Percentiles rank a stretch among this genome's conserved stretches.
These are phyloP conservation scores for Eupsilia transversa DNA, from an alignment of 2,888 invertebrate genomes.

Conservation along the genomic window DNA sequence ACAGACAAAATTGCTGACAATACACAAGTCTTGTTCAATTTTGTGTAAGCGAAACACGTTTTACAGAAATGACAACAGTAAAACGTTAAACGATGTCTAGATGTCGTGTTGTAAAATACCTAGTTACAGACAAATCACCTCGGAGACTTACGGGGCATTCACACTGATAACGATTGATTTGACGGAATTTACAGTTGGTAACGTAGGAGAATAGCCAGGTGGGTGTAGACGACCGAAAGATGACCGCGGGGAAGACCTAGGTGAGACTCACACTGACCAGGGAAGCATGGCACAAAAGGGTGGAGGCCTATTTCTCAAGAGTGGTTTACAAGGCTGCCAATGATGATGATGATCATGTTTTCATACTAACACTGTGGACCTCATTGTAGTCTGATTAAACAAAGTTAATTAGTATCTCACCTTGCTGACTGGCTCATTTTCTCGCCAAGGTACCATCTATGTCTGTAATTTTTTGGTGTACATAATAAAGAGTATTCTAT, in stretches of 20 bases:
- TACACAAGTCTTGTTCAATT: constrained; percentile 62
- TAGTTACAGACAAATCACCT: constrained; percentile 64
- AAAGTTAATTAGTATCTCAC: too few species aligned
- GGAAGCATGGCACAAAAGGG: not conserved
- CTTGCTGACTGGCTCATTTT: too few species aligned
- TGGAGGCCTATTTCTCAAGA: too few species aligned
- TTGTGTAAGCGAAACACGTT: constrained; percentile 76
- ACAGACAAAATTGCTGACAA: constrained; percentile 63
- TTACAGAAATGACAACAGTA: constrained; percentile 74
- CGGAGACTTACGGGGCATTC: constrained; percentile 31
- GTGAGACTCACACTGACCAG: not conserved
- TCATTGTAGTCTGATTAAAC: too few species aligned
- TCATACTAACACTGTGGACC: too few species aligned
- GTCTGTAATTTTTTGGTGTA: too few species aligned
- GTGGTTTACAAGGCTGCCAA: too few species aligned
- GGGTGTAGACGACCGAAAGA: not conserved
- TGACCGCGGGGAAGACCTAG: not conserved
- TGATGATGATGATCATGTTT: not conserved
- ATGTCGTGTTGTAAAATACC: constrained; percentile 69
- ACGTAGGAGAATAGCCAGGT: not conserved
- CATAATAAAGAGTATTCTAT: too few species aligned
- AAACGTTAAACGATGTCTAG: constrained; percentile 69
- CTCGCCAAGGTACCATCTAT: too few species aligned
- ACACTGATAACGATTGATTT: constrained; percentile 31
- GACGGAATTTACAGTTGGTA: not conserved